Evolutionary conservation across 2,113 vertebrate species (phyloP).

Genomic region (Esox niger): DNA sequence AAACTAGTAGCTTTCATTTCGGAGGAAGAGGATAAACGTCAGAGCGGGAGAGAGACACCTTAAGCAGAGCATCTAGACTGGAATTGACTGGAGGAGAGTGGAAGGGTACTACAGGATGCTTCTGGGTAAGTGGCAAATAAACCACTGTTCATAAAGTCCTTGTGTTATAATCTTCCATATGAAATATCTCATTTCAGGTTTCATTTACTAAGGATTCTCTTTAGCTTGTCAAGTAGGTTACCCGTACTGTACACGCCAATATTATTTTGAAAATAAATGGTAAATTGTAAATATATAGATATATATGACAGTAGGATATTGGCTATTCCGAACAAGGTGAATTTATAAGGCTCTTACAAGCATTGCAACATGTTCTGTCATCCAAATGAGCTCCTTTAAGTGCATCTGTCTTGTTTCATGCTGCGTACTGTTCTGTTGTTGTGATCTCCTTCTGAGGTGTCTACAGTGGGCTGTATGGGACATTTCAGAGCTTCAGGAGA

Average conservation of each 20-base stretch:
- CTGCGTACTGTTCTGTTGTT: background rate
- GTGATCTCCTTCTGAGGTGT: background rate
- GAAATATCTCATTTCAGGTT: too few relatives aligned
- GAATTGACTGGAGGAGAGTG: slow-evolving; percentile 46
- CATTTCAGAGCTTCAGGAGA: background rate
- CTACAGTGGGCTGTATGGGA: background rate
- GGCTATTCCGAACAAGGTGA: too few relatives aligned
- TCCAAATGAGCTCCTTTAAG: too few relatives aligned
- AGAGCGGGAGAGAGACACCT: background rate
- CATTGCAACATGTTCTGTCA: too few relatives aligned
- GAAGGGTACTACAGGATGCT: slow-evolving; percentile 65
- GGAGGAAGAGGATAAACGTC: slow-evolving; percentile 20
- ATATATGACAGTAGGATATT: too few relatives aligned
- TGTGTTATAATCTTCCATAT: too few relatives aligned
- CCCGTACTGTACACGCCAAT: background rate
- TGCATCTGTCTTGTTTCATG: too few relatives aligned
- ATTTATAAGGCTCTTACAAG: too few relatives aligned
- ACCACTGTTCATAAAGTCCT: background rate
- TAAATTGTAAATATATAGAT: too few relatives aligned
- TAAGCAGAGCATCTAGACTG: slow-evolving; percentile 34
- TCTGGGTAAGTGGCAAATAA: slow-evolving; percentile 55
- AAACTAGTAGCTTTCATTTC: slow-evolving; percentile 4
- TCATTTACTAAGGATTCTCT: too few relatives aligned
- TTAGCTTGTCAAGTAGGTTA: too few relatives aligned
- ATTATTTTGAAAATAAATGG: background rate